These are phyloP conservation scores for Misgurnus mizolepis DNA, from an alignment of 2,113 vertebrate species.

Conservation along the genomic window DNA sequence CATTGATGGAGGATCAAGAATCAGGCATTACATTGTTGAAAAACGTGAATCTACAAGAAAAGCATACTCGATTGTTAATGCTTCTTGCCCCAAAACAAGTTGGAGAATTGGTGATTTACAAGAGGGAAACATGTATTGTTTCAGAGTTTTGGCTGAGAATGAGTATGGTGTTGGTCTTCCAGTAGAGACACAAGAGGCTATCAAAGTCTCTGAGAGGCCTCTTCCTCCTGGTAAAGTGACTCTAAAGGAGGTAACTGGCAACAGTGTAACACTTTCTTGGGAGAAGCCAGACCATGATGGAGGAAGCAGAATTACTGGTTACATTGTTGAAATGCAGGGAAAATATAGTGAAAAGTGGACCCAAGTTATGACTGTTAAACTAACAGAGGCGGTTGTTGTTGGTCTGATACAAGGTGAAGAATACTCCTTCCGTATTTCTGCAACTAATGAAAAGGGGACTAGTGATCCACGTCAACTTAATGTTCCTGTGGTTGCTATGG, in stretches of 20 bases:
- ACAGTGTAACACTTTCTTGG: conserved; percentile 88
- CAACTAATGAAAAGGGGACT: conserved; percentile 93
- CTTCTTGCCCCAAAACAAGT: conserved; percentile 93
- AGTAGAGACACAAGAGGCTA: conserved; percentile 87
- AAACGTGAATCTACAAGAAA: conserved; percentile 97
- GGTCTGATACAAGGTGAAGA: conserved; percentile 94
- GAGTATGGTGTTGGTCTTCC: conserved; percentile 95
- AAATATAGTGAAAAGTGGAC: conserved; percentile 96
- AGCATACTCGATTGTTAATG: conserved; percentile 92
- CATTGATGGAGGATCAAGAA: conserved; percentile 93
- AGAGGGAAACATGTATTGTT: conserved; percentile 93
- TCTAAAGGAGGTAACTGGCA: conserved; percentile 87
- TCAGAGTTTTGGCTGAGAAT: conserved; percentile 96
- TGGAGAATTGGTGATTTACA: conserved; percentile 91
- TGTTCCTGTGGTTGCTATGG: conserved; percentile 91
- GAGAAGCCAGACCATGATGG: conserved; percentile 98
- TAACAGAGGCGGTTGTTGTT: conserved; percentile 83
- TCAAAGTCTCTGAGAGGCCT: conserved; percentile 94
- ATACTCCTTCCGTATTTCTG: conserved; percentile 93
- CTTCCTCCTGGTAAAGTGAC: conserved; percentile 96
- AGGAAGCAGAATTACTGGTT: conserved; percentile 93
- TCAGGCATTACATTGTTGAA: conserved; percentile 95
- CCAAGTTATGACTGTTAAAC: conserved; percentile 90
- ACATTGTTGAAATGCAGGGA: conserved; percentile 95
- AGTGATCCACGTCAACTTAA: conserved; percentile 92